Conservation (phyloP, 1,140 invertebrate species). For the Lasioglossum albipes region DNA sequence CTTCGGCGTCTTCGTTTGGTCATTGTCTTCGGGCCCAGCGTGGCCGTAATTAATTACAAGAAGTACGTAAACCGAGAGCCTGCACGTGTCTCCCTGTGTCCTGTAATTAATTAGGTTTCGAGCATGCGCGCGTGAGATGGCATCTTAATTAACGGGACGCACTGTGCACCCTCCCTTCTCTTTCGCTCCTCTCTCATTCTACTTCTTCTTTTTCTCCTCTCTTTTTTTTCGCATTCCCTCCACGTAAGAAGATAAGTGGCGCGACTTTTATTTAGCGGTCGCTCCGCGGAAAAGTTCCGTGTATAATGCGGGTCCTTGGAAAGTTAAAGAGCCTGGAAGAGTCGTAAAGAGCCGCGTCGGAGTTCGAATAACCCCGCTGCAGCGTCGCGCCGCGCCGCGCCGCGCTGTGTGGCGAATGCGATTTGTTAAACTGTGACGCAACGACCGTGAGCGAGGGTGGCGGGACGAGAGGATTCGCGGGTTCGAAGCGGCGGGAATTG, state of each 20-base stretch:
- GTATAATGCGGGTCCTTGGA: background rate
- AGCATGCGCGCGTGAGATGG: slow-evolving; percentile 26
- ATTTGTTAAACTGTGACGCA: slow-evolving; percentile 18
- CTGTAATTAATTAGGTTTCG: slow-evolving; percentile 33
- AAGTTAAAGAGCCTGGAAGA: slow-evolving; percentile 6
- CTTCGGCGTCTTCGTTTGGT: background rate
- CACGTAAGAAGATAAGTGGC: slow-evolving; percentile 16
- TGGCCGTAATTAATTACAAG: slow-evolving; percentile 19
- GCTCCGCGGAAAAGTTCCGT: slow-evolving; percentile 9
- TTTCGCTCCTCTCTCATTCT: background rate
- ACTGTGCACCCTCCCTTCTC: background rate
- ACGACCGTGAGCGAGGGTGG: background rate
- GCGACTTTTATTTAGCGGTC: slow-evolving; percentile 33
- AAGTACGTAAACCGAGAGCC: background rate
- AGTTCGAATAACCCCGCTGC: background rate
- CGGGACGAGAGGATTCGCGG: background rate
- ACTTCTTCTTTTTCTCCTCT: background rate
- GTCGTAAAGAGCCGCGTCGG: background rate
- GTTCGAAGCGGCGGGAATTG: slow-evolving; percentile 5
- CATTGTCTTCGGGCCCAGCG: no score
- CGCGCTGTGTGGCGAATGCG: background rate
- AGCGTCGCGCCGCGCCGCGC: no score
- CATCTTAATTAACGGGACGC: slow-evolving; percentile 38
- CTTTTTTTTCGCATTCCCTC: no score
- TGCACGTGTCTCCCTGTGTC: background rate